Base-by-base conservation (phyloP, 1,140 invertebrate genomes). In the Thaumetopoea pityocampa region DNA sequence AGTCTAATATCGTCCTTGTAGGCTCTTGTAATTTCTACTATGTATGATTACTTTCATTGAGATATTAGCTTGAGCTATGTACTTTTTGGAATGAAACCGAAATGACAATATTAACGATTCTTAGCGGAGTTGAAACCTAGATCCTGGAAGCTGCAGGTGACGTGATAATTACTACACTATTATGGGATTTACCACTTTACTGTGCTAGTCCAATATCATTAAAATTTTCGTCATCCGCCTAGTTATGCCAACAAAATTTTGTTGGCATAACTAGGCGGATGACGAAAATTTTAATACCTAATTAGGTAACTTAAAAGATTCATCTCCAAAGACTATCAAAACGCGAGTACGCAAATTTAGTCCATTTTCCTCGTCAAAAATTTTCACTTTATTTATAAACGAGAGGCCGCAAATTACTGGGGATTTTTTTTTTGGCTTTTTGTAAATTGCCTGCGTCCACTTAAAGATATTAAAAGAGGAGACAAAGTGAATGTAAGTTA, bases 401-500 rank as follows among this genome's bases (percentile, higher is more conserved):
- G 46, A 69, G 54, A 61, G 49, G 56, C 62, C 62, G 46, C 62
- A 69, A 69, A 69, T 66, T 62, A 61, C 56, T 34, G 23, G 28
- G 51, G 56, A 63, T 66, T 66, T 51, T 44, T 58, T 56, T 66
- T 64, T 52, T 24, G 48, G 56, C 56, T 63, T 58, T 65, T 56
- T 54, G 32, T 58, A 59, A 66, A 69, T 63, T 69, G 52, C 54
- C 62, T 43, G 50, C 62, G 62, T 58, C 59, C 66, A 69, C 66
- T 69, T 69, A 60, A 53, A 51, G 54, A 69, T 66, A 69, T 69
- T 69, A 66, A 63, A 63, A 23, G 29, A 23, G 30, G 53, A 58
- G 56, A 63, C 54, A 63, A 57, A 64, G 24, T 20, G 45, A 52
- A 51, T 44, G 47, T 51, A 42, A 55, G 38, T 55, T 65, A 65